These are phyloP conservation scores for Drosophila tanythrix DNA, from an alignment of 2,888 invertebrate genomes.

Conservation along the genomic window DNA sequence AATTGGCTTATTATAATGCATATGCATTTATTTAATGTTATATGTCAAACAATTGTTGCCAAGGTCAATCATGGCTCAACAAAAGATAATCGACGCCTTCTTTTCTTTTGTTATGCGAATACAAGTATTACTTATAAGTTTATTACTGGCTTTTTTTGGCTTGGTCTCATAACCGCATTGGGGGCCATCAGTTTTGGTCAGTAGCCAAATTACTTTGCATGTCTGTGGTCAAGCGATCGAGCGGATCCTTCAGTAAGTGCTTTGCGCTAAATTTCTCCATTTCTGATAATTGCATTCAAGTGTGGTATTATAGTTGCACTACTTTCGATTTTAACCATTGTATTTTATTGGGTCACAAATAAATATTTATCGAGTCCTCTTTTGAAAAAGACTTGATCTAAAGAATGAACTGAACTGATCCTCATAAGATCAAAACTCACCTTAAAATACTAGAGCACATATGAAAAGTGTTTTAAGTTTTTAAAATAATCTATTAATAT, in stretches of 20 bases:
- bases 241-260: slow-evolving; percentile 19
- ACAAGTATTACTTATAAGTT: background rate
- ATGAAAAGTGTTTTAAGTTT: background rate
- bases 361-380: slow-evolving; percentile 22
- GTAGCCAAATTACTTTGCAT: slow-evolving; percentile 60
- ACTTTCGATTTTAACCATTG: slow-evolving; percentile 71
- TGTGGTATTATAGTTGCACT: slow-evolving; percentile 52
- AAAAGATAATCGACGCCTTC: slow-evolving; percentile 30
- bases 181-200: slow-evolving; percentile 33
- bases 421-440: slow-evolving; percentile 9
- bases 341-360: slow-evolving; percentile 60
- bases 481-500: background rate
- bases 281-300: slow-evolving; percentile 22
- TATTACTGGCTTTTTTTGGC: background rate
- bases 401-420: background rate
- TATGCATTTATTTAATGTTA: slow-evolving; percentile 24
- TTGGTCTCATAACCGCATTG: slow-evolving; percentile 29
- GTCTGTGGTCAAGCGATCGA: slow-evolving; percentile 71
- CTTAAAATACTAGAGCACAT: no score
- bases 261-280: slow-evolving; percentile 39
- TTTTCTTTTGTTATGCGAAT: slow-evolving; percentile 14
- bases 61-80: slow-evolving; percentile 71
- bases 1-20: slow-evolving; percentile 9
- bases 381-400: slow-evolving; percentile 5
- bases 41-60: slow-evolving; percentile 71